A percentile compares a stretch with the other conserved stretches of the same genome.
phyloP scores from a whole-genome alignment of 1,140 invertebrate species.

The Brachionus sp. region DNA sequence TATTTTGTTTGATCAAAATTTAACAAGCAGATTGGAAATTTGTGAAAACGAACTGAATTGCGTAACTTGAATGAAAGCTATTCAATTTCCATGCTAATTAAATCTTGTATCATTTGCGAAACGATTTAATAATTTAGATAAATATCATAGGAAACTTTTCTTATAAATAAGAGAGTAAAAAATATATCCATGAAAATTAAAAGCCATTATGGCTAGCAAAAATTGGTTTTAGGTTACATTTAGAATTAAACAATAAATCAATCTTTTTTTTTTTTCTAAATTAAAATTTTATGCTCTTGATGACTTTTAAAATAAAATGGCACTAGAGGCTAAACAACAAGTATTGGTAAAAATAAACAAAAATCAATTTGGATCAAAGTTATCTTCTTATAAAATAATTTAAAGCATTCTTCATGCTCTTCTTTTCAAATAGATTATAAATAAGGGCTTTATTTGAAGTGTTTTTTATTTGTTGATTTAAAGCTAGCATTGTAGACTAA shows the following conservation, averaged over 20 bases:
- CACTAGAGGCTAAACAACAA: neutral
- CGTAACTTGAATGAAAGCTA: neutral
- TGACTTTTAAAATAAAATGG: neutral
- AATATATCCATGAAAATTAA: neutral
- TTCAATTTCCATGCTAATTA: constrained; percentile 9
- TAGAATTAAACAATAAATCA: neutral
- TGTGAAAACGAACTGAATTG: neutral
- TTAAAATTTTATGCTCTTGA: neutral
- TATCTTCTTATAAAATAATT: neutral
- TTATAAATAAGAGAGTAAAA: neutral
- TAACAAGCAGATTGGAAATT: neutral
- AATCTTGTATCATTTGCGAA: neutral
- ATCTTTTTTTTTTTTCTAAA: neutral
- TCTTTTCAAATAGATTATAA: neutral
- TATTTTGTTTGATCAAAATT: neutral
- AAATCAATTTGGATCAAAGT: neutral
- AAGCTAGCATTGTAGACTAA: neutral
- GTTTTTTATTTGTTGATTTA: neutral
- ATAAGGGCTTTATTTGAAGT: neutral
- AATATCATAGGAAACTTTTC: neutral
- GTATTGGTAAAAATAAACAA: neutral
- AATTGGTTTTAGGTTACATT: neutral
- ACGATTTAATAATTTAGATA: neutral
- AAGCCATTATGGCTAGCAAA: neutral
- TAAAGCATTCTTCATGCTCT: neutral